Conservation (phyloP, 2,797 vertebrate species). For the Jordanella pulchra region DNA sequence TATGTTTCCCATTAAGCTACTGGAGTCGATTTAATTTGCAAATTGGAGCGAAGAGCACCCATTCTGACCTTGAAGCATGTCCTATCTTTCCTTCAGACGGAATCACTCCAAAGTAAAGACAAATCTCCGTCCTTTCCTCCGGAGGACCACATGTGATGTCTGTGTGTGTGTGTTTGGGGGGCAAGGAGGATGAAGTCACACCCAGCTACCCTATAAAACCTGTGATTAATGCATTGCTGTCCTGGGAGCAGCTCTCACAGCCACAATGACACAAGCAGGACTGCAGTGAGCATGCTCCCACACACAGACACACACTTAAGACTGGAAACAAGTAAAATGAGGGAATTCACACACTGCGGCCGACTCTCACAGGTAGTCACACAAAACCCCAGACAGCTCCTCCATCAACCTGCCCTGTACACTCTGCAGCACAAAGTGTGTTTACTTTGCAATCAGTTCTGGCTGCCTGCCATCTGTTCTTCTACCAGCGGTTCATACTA, state of each 20-base stretch:
- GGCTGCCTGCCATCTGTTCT: constrained; percentile 9
- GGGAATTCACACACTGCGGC: constrained; percentile 7
- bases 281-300: constrained; percentile 25
- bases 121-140: constrained; percentile 54
- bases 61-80: constrained; percentile 52
- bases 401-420: constrained; percentile 42
- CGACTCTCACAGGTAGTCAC: constrained; percentile 14
- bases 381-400: constrained; percentile 6
- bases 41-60: constrained; percentile 10
- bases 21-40: constrained; percentile 34
- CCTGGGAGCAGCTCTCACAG: constrained; percentile 61
- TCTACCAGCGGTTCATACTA: constrained; percentile 6
- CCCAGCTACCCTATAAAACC: constrained; percentile 70
- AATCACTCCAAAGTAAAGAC: constrained; percentile 51
- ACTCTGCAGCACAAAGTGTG: constrained; percentile 25
- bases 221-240: constrained; percentile 75
- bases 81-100: constrained; percentile 40
- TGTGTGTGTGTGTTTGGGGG: constrained; percentile 2
- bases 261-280: constrained; percentile 64
- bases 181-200: constrained; percentile 60
- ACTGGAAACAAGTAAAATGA: constrained; percentile 3
- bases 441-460: constrained; percentile 29
- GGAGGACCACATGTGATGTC: constrained; percentile 59
- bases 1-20: constrained; percentile 19
- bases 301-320: constrained; percentile 9